Conservation (phyloP, 2,888 invertebrate species). For the Torymus auratus region DNA sequence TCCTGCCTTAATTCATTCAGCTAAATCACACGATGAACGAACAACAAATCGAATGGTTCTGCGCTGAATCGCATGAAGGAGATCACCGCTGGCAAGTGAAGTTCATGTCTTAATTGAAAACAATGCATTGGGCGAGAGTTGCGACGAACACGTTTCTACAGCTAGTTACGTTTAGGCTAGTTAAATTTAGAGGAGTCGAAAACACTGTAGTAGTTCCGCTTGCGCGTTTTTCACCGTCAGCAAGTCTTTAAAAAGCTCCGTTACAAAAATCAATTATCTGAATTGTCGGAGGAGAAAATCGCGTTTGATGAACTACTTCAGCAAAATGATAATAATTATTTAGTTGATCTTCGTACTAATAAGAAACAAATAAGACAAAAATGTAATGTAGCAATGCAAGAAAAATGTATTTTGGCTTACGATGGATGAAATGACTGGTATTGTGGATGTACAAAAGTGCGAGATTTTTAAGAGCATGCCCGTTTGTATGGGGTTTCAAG, state of each 20-base stretch:
- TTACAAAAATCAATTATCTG: not conserved
- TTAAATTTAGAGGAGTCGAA: slow-evolving; percentile 41
- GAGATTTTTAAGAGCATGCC: slow-evolving; percentile 12
- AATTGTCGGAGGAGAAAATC: slow-evolving; percentile 12
- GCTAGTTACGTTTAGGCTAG: slow-evolving; percentile 64
- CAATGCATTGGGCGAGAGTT: not conserved
- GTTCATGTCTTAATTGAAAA: slow-evolving; percentile 1
- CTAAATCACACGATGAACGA: slow-evolving; percentile 98
- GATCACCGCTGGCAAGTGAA: slow-evolving; percentile 78
- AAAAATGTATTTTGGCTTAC: slow-evolving; percentile 16
- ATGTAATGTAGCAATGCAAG: slow-evolving; percentile 40
- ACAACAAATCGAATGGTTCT: slow-evolving; percentile 96
- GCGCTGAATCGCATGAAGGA: slow-evolving; percentile 99
- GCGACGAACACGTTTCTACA: slow-evolving; percentile 56
- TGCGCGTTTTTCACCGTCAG: slow-evolving; percentile 13
- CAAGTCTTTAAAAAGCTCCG: not conserved
- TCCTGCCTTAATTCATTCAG: slow-evolving; percentile 59
- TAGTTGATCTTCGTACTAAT: slow-evolving; percentile 37
- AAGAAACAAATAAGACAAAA: not conserved
- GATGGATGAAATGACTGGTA: not conserved
- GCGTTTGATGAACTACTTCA: slow-evolving; percentile 7
- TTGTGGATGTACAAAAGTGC: slow-evolving; percentile 19
- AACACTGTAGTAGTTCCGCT: not conserved
- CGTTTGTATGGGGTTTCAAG: slow-evolving; percentile 27
- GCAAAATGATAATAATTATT: slow-evolving; percentile 32